Evolutionary conservation across 2,888 invertebrate genomes (phyloP).

Genomic region (Adelphocoris suturalis): DNA sequence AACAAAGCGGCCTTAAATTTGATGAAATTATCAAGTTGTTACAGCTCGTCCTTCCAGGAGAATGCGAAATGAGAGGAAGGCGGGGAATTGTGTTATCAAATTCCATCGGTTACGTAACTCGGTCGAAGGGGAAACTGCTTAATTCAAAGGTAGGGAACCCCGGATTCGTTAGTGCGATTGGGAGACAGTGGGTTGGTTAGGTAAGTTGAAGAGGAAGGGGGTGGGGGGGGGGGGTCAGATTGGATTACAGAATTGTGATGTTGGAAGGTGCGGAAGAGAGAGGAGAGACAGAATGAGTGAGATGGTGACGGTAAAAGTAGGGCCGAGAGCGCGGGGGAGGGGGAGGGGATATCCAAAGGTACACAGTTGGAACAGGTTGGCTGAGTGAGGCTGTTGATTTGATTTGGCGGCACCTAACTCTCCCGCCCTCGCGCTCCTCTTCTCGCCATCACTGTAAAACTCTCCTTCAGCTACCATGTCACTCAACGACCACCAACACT

Average conservation of each 20-base stretch:
- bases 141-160: conserved; percentile 58
- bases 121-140: conserved; percentile 57
- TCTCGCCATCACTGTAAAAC: not conserved
- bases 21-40: conserved; percentile 61
- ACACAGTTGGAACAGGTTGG: conserved; percentile 51
- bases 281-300: conserved; percentile 7
- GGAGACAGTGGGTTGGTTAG: conserved; percentile 25
- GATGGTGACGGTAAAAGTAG: not conserved
- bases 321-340: not conserved
- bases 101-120: conserved; percentile 58
- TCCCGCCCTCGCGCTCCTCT: not conserved
- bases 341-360: conserved; percentile 26
- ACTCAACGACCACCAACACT: not conserved
- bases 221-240: not conserved
- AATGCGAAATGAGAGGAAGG: conserved; percentile 56
- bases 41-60: conserved; percentile 28
- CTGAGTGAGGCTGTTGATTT: conserved; percentile 43
- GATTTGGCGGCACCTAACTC: conserved; percentile 51
- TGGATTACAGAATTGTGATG: conserved; percentile 39
- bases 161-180: conserved; percentile 58
- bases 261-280: conserved; percentile 19
- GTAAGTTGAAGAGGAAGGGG: not conserved
- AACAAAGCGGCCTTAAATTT: conserved; percentile 41
- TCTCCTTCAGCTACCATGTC: conserved; percentile 3
- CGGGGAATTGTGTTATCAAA: conserved; percentile 52